Base-by-base conservation (phyloP, 1,140 invertebrate genomes). In the Euura lappo region DNA sequence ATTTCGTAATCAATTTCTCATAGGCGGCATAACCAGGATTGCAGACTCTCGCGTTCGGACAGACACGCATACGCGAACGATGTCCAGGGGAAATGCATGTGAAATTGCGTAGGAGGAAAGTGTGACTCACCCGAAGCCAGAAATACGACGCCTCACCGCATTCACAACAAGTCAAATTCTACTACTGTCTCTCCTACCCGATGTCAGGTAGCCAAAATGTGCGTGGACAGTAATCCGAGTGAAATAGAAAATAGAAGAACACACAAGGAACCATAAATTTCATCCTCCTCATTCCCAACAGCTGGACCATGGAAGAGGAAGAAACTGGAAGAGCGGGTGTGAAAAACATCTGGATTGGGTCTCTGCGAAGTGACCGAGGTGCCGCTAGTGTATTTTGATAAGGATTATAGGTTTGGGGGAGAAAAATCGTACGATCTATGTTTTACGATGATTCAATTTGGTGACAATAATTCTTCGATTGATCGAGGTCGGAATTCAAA, bases 41-140 rank as follows among this genome's bases (percentile, higher is more conserved):
- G 28, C 66, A 74, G 74, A 75, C 71, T 69, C 78, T 76, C 6
- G 51, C 2, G 51, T 60, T 8, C 47, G 47, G 47, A 51, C 47
- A n/a, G 7, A 2, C 51, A 6, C 8, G 13, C 13, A 60, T 28
- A 28, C 28, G 28, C 28, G 28, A 28, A 28, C n/a, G 45, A 44
- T 46, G 68, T 47, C 67, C 72, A 45, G 42, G 42, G 65, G 11
- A 51, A 44, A 68, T 44, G 69, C 74, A 71, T 47, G 78, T 72
- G 73, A 75, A 71, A 78, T 77, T 68, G 79, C 75, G 81, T 83
- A 77, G 81, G 81, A 74, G 79, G 74, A 65, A 76, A 28, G 28
- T 28, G 11, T 83, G 81, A 83, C 71, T 83, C 81, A 83, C 72
- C 28, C 6, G 44, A 43, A 65, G 69, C 76, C 81, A 81, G 78